phyloP scores from a whole-genome alignment of 1,140 invertebrate species.

The Diabrotica undecimpunctata region DNA sequence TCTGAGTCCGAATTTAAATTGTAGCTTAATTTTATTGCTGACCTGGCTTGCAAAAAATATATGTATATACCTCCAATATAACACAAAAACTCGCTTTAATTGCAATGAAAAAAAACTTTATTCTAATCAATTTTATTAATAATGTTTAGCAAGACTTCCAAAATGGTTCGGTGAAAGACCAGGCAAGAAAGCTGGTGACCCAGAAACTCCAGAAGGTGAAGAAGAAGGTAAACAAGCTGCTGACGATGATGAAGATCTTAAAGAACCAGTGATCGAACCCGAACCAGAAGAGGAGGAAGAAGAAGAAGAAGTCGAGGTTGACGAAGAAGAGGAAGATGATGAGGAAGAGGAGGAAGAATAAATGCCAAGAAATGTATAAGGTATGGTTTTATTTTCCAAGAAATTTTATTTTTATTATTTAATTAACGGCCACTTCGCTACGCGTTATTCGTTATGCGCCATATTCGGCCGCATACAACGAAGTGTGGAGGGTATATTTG shows the following conservation, averaged over 20 bases:
- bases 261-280: conserved; percentile 61
- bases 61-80: no score
- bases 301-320: conserved; percentile 64
- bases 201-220: conserved; percentile 83
- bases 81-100: no score
- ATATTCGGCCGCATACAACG: no score
- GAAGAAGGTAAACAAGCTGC: conserved; percentile 74
- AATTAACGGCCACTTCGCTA: no score
- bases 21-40: no score
- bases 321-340: conserved; percentile 61
- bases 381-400: not conserved
- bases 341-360: conserved; percentile 72
- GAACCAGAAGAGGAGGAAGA: conserved; percentile 72
- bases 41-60: no score
- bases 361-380: conserved; percentile 7
- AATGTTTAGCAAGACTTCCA: conserved; percentile 73
- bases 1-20: no score
- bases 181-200: conserved; percentile 83
- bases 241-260: conserved; percentile 66
- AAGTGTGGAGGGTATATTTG: no score
- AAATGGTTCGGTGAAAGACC: conserved; percentile 93
- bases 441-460: no score
- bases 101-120: no score
- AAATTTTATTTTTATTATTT: not conserved
- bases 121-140: no score